Evolutionary conservation across 2,797 vertebrate genomes (phyloP).

Genomic region (Telmatherina bonti): DNA sequence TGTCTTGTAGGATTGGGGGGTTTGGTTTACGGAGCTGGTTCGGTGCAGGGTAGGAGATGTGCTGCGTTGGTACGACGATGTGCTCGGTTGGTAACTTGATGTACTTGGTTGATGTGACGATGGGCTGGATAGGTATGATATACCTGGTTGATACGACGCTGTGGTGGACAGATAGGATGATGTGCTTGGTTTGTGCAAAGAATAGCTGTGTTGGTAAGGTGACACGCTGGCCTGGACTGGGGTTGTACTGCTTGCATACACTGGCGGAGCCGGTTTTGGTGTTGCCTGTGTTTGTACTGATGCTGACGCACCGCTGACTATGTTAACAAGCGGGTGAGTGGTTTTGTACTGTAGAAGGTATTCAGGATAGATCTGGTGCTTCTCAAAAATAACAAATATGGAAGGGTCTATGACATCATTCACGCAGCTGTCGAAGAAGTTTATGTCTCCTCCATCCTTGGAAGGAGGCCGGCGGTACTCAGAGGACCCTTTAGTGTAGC

Average conservation of each 20-base stretch:
- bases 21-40: neutral
- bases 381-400: slow-evolving; percentile 84
- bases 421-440: slow-evolving; percentile 84
- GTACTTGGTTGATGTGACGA: accelerated
- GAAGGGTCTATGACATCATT: slow-evolving; percentile 71
- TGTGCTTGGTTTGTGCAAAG: accelerated
- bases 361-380: slow-evolving; percentile 83
- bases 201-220: accelerated
- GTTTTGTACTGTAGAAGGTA: slow-evolving; percentile 76
- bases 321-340: accelerated
- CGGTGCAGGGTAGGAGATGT: neutral
- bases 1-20: accelerated
- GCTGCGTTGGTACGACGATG: neutral
- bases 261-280: neutral
- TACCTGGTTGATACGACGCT: accelerated
- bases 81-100: neutral
- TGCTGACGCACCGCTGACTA: accelerated
- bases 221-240: no score
- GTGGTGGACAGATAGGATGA: accelerated
- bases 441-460: slow-evolving; percentile 68
- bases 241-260: neutral
- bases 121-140: neutral
- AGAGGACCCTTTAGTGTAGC: slow-evolving; percentile 82
- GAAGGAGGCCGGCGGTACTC: slow-evolving; percentile 76
- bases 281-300: neutral